phyloP scores from a whole-genome alignment of 64 coral and sea anemone genomes.

The Montipora efflorescens region DNA sequence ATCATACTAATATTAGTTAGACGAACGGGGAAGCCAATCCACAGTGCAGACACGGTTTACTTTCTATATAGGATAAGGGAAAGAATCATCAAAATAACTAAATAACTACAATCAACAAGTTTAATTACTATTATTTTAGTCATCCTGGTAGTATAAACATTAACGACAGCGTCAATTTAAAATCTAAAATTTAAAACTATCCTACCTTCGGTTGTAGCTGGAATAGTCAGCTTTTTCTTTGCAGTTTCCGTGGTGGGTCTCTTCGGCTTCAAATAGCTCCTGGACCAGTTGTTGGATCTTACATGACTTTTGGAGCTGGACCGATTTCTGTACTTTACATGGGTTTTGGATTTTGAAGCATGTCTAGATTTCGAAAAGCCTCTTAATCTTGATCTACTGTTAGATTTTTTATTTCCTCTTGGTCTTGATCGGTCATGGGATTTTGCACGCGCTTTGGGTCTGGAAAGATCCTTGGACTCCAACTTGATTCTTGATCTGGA shows the following conservation, averaged over 20 bases:
- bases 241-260: not conserved
- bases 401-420: not conserved
- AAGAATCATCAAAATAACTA: too few species aligned
- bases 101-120: too few species aligned
- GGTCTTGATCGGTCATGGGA: not conserved
- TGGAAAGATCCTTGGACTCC: not conserved
- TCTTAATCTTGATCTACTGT: not conserved
- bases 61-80: too few species aligned
- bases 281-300: not conserved
- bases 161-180: not conserved
- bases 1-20: too few species aligned
- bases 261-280: not conserved
- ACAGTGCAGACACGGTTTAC: too few species aligned
- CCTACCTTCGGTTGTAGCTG: slow-evolving; percentile 6
- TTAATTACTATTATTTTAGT: too few species aligned
- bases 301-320: not conserved
- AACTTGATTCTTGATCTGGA: not conserved
- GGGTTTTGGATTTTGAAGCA: not conserved
- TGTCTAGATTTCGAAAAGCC: not conserved
- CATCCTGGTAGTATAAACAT: too few species aligned
- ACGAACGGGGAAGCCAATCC: too few species aligned
- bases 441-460: not conserved
- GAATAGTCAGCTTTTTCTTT: slow-evolving; percentile 35
- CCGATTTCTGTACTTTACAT: not conserved
- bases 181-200: not conserved